These are phyloP conservation scores for Pedicia rivosa DNA, from an alignment of 2,888 invertebrate species.

Conservation along the genomic window DNA sequence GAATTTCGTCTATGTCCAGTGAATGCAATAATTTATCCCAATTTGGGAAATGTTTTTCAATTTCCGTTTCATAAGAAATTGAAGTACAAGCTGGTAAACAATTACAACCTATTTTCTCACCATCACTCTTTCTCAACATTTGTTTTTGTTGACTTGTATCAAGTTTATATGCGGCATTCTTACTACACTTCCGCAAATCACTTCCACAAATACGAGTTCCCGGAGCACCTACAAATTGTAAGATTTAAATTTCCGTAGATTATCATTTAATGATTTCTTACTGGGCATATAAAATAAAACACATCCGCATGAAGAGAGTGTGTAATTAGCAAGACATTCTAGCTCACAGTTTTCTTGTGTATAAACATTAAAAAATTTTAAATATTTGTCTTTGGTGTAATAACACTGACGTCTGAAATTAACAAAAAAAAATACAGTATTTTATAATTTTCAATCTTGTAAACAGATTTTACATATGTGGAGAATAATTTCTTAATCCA, in stretches of 20 bases:
- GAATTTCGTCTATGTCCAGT: no score
- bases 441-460: no score
- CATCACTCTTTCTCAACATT: no score
- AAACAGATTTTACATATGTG: no score
- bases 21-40: slow-evolving; percentile 43
- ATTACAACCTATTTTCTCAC: no score
- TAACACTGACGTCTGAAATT: slow-evolving; percentile 44
- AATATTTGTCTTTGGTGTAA: slow-evolving; percentile 40
- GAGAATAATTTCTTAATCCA: slow-evolving; percentile 44
- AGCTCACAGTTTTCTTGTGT: slow-evolving; percentile 56
- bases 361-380: slow-evolving; percentile 44
- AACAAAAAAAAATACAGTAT: no score
- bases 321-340: slow-evolving; percentile 53
- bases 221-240: no score
- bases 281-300: slow-evolving; percentile 48
- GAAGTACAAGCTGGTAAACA: slow-evolving; percentile 39
- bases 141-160: no score
- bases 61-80: slow-evolving; percentile 53
- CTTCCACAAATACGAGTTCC: slow-evolving; percentile 29
- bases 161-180: no score
- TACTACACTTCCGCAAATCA: no score
- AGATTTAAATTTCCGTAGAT: no score
- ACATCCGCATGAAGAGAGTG: slow-evolving; percentile 43
- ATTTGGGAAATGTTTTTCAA: slow-evolving; percentile 52
- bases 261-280: no score